A percentile compares a stretch with the other conserved stretches of the same genome.
Conservation (phyloP, 2,888 invertebrate species). For the Hesperia comma region DNA sequence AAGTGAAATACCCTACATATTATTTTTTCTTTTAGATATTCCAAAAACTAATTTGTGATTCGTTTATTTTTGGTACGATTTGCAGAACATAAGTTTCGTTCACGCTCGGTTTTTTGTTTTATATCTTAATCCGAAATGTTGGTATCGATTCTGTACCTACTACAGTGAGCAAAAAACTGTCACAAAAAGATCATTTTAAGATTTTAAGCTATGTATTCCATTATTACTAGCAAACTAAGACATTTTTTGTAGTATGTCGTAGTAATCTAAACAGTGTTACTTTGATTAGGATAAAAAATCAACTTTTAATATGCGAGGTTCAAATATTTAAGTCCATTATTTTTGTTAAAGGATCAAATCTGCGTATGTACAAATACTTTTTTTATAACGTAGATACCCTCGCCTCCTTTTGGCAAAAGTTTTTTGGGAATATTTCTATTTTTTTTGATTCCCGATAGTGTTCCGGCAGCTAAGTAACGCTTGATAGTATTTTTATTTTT, state of each 20-base stretch:
- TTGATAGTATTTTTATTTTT: too few species aligned
- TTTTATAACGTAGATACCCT: background rate
- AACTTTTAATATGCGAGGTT: slow-evolving; percentile 37
- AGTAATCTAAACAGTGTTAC: too few species aligned
- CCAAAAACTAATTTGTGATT: background rate
- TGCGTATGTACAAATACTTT: background rate
- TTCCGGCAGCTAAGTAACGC: too few species aligned
- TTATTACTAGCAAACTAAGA: too few species aligned
- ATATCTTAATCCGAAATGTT: background rate
- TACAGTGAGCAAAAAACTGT: background rate
- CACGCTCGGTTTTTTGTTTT: background rate
- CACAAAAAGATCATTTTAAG: background rate
- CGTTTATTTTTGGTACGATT: background rate
- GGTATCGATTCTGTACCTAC: background rate
- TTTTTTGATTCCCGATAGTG: too few species aligned
- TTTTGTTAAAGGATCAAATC: slow-evolving; percentile 11
- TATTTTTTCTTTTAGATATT: background rate
- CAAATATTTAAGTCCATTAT: slow-evolving; percentile 16
- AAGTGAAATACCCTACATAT: background rate
- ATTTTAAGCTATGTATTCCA: too few species aligned
- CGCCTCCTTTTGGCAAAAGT: too few species aligned
- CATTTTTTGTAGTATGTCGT: too few species aligned
- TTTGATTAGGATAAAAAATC: slow-evolving; percentile 61
- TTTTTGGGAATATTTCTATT: too few species aligned
- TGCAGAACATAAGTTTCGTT: background rate